A percentile compares a stretch with the other conserved stretches of the same genome.
Conservation (phyloP, 1,140 invertebrate species). For the Hormaphis cornu region DNA sequence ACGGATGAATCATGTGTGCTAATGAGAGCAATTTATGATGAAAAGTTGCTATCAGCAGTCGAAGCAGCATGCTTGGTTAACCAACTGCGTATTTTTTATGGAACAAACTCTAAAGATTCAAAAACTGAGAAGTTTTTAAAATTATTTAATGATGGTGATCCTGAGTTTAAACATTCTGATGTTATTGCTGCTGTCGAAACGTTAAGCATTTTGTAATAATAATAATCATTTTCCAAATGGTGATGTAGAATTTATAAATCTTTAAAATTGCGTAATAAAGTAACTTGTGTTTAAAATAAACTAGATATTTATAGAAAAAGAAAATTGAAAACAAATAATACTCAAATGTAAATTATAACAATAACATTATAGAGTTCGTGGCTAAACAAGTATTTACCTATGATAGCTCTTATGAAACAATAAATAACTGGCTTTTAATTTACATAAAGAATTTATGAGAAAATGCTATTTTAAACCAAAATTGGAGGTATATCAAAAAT, state of each 20-base stretch:
- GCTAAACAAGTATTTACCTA: too few relatives aligned
- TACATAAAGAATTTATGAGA: too few relatives aligned
- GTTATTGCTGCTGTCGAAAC: conserved; percentile 4
- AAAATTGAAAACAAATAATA: not conserved
- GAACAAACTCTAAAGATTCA: not conserved
- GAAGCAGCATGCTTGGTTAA: conserved; percentile 13
- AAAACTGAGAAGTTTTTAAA: conserved; percentile 10
- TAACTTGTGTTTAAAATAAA: not conserved
- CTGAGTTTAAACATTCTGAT: not conserved
- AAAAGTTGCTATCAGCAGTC: not conserved
- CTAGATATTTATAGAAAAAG: not conserved
- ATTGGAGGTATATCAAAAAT: too few relatives aligned
- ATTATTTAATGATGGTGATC: conserved; percentile 4
- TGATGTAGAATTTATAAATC: not conserved
- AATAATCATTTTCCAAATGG: too few relatives aligned
- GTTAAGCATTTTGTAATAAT: not conserved
- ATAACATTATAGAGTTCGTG: too few relatives aligned
- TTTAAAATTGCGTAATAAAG: not conserved
- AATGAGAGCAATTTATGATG: conserved; percentile 8
- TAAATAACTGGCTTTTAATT: too few relatives aligned
- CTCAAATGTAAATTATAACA: not conserved
- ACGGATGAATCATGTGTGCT: not conserved
- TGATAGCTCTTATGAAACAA: too few relatives aligned
- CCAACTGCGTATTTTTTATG: conserved; percentile 12
- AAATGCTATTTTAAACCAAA: too few relatives aligned